Evolutionary conservation across 2,797 vertebrate species (phyloP), one percentile per base, ranked within the genome.

Genomic region (Hybognathus amarus): DNA sequence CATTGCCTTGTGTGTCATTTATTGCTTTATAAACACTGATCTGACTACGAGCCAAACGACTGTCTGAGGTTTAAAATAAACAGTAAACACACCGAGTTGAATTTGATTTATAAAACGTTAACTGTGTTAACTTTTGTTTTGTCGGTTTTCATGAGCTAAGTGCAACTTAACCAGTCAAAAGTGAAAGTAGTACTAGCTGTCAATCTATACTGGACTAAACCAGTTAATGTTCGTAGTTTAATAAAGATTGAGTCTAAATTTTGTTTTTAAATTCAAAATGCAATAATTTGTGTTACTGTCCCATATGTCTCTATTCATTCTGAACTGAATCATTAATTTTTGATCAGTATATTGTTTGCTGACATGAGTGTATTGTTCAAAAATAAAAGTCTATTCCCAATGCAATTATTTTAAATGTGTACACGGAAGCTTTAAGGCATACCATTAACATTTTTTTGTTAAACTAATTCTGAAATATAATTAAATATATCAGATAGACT

Each of bases 101-200:
- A 64, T 38, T 2, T 36, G 4, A n/a, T 36, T 6, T 2, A 6
- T 20, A 56, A 5, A 20, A 79, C 27, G 4, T 77, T 27, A 69
- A 56, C 24, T 42, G n/a, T 56, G n/a, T 56, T 2, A 24, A 22
- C 0, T 42, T 77, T 67, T 22, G 17, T 20, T 36, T 36, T 76
- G 22, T 76, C 13, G 36, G 2, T 59, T 1, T 24, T 15, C 12
- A 12, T 56, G 4, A 22, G 12, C 24, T 12, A 33, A 50, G 20
- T 20, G 33, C 27, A 63, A 47, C 27, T 45, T 52, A 8, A 38
- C 36, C 13, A 33, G 67, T 71, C 11, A 64, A 77, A 77, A 77
- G 40, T 77, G 76, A 47, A 77, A 77, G 59, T 64, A 77, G 12
- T 11, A 15, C n/a, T 17, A 64, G 56, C 59, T 47, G 2, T 18